Evolutionary conservation across 1,140 invertebrate species (phyloP), one percentile per base, ranked within the genome.

Genomic region (Drosophila navojoa): DNA sequence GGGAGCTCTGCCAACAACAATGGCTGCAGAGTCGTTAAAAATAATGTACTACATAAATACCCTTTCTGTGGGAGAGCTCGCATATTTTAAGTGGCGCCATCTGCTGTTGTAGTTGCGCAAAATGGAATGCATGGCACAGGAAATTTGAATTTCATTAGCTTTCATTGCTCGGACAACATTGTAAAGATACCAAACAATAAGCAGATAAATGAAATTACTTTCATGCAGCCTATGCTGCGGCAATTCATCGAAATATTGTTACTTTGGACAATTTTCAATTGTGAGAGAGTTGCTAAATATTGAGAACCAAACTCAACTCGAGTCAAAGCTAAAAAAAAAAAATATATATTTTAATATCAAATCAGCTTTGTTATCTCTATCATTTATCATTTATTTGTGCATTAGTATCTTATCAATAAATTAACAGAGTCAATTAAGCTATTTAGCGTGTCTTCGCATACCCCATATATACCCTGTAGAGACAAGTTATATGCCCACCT

Each of bases 41-140:
- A 68, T 52, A 68, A 68, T 68, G 47, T 60, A 52, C 54, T 60
- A 42, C 32, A 29, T 25, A 60, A 42, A 71, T 71, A 55, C 52
- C 53, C 61, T 71, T 27, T 50, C n/a, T 45, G 42, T 7, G 9
- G 44, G 5, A 15, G 4, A 29, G 7, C 10, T 9, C 15, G 11
- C n/a, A 47, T 55, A 62, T 29, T 58, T 16, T 25, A 45, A 58
- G 40, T 58, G 40, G 25, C 5, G 57, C 40, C 57, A 59, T 47
- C 57, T 59, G 25, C 22, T 29, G 57, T 59, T 59, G 57, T 59
- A 47, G 25, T 32, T 32, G 27, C 29, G 15, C 29, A n/a, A 44
- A 58, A 19, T 13, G 22, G 38, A 55, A 38, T 55, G 40, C 16
- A 57, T 25, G 32, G 15, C n/a, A 10, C 27, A 32, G 5, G 27